Conservation (phyloP, 2,113 vertebrate genomes). For the Bubo blakistoni region DNA sequence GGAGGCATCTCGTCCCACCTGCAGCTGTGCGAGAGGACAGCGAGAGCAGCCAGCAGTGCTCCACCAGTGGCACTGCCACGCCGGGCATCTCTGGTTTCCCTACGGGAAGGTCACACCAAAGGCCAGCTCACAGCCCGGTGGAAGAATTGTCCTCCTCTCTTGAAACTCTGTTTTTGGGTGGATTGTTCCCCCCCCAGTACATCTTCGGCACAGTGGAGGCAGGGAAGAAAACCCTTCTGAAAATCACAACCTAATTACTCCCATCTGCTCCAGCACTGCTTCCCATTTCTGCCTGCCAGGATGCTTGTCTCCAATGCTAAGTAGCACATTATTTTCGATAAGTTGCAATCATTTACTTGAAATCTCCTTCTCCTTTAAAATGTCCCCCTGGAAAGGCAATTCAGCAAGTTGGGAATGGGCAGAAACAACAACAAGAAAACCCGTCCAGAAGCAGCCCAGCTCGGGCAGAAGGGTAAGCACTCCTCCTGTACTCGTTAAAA, state of each 20-base stretch:
- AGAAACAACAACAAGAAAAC: neutral
- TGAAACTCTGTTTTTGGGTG: neutral
- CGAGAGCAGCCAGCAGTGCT: neutral
- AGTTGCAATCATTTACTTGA: slow-evolving; percentile 75
- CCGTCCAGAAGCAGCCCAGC: neutral
- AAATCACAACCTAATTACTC: slow-evolving; percentile 75
- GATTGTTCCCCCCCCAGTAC: neutral
- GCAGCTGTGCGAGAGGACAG: neutral
- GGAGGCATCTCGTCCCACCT: neutral
- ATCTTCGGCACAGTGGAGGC: slow-evolving; percentile 50
- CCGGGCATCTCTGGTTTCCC: neutral
- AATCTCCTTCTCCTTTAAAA: slow-evolving; percentile 73
- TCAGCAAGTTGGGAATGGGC: slow-evolving; percentile 17
- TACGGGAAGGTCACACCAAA: neutral
- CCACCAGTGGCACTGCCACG: neutral
- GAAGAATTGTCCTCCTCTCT: neutral
- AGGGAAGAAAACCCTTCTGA: slow-evolving; percentile 65
- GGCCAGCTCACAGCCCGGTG: neutral
- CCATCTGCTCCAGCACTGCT: slow-evolving; percentile 73
- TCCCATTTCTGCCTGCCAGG: slow-evolving; percentile 74
- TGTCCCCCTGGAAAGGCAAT: slow-evolving; percentile 67
- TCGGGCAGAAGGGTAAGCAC: fast-evolving
- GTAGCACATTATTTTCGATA: slow-evolving; percentile 77
- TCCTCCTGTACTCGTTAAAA: neutral
- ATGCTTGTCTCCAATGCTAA: slow-evolving; percentile 73